Evolutionary conservation across 2,113 vertebrate species (phyloP), one percentile per base, ranked within the genome.

Genomic region (Colaptes auratus): DNA sequence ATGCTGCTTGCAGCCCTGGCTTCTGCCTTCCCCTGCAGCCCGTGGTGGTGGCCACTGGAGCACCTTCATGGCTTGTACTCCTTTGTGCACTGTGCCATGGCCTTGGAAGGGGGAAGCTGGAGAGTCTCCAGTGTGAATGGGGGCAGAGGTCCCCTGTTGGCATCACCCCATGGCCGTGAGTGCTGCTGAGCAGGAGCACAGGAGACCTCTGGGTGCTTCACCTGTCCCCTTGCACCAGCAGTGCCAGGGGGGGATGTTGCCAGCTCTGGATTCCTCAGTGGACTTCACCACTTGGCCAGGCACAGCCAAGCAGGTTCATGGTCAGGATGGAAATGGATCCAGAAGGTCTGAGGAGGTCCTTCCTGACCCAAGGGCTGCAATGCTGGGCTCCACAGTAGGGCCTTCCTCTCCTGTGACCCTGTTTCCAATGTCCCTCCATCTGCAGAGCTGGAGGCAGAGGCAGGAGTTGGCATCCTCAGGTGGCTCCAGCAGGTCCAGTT

Each of bases 1-100:
- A 0, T 58, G 52, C 77, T 50, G n/a, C 44, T 24, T 6, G 0
- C 19, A 3, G 3, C 52, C 50, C 25, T 2, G 9, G 4, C n/a
- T 7, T 4, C 28, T 39, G 23, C 44, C 0, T 0, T 46, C 31
- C 35, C 14, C 70, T 6, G 19, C 36, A 35, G 44, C 61, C 36
- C 13, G 2, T 19, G 5, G 10, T 1, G 1, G 33, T 8, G n/a
- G 14, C 42, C 10, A 0, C 0, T 1, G 19, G 33, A 33, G 53
- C 1, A 0, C 4, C 14, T 5, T 20, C 1, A 2, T 70, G 65
- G 12, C 23, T 50, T 23, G 0, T 5, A 2, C 2, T 7, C 21
- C 8, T 35, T 15, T 20, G 48, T 13, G 42, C 35, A 4, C 5
- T 12, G 11, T 65, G 61, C 19, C 1, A 0, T 39, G 52, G n/a